These are phyloP conservation scores for Ceratothoa steindachneri DNA, from an alignment of 2,888 invertebrate species.

Conservation along the genomic window DNA sequence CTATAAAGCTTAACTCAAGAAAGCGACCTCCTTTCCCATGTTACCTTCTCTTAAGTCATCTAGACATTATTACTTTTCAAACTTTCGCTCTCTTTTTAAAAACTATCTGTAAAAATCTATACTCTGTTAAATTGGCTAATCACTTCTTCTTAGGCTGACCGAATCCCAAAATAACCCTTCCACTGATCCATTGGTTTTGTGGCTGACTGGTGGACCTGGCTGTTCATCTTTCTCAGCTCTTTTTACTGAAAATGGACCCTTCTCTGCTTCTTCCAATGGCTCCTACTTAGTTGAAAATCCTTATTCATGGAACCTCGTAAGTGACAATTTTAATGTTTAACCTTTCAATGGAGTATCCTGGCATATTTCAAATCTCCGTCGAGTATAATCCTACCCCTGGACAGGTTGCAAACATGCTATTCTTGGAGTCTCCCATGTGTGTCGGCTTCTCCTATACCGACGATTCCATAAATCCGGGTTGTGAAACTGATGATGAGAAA, in stretches of 20 bases:
- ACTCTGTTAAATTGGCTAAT: neutral
- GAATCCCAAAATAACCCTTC: slow-evolving; percentile 18
- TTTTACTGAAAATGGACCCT: slow-evolving; percentile 22
- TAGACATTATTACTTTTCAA: too few species aligned
- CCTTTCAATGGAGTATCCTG: too few species aligned
- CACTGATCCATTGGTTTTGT: slow-evolving; percentile 13
- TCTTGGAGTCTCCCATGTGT: slow-evolving; percentile 41
- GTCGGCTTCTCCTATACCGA: slow-evolving; percentile 40
- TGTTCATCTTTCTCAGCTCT: slow-evolving; percentile 22
- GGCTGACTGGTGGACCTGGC: slow-evolving; percentile 26
- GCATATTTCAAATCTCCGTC: too few species aligned
- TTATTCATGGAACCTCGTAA: slow-evolving; percentile 22
- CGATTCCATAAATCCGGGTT: slow-evolving; percentile 20
- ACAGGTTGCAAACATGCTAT: slow-evolving; percentile 40
- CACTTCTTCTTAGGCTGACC: neutral
- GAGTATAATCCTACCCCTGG: too few species aligned
- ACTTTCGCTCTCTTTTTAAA: neutral
- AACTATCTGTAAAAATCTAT: neutral
- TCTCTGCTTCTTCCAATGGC: slow-evolving; percentile 11
- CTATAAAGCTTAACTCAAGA: too few species aligned
- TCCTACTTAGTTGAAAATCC: slow-evolving; percentile 1
- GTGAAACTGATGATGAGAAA: slow-evolving; percentile 36
- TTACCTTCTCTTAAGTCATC: too few species aligned
- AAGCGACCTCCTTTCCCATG: too few species aligned
- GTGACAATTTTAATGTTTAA: too few species aligned